phyloP scores from a whole-genome alignment of 2,113 vertebrate genomes.

The Pandion haliaetus region DNA sequence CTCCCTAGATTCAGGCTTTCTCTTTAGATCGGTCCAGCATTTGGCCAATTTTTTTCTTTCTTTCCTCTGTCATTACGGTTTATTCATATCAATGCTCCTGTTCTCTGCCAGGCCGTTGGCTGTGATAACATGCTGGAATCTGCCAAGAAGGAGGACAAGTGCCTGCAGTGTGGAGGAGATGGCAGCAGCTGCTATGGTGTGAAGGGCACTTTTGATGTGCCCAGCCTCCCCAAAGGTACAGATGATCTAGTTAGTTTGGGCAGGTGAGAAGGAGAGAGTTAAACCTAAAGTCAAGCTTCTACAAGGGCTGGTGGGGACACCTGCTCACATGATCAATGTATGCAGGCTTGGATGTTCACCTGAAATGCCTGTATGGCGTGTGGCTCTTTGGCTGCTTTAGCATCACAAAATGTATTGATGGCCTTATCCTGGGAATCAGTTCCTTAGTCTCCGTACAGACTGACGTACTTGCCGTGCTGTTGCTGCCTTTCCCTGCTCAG shows the following conservation, averaged over 20 bases:
- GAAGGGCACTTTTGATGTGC: conserved; percentile 80
- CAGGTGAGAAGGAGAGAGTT: neutral
- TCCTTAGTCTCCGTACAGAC: neutral
- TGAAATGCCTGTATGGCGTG: neutral
- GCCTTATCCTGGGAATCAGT: neutral
- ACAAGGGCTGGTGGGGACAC: neutral
- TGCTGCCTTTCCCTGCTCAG: neutral
- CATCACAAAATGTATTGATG: neutral
- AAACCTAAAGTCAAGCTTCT: neutral
- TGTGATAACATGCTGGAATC: conserved; percentile 92
- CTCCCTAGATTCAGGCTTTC: neutral
- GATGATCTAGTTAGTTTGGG: neutral
- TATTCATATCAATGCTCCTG: neutral
- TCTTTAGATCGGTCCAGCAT: neutral
- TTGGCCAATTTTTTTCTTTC: neutral
- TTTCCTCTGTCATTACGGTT: neutral
- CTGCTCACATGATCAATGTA: neutral
- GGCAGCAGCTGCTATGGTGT: conserved; percentile 83
- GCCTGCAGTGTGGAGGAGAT: conserved; percentile 90
- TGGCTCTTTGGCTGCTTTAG: neutral
- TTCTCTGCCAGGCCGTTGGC: conserved; percentile 80
- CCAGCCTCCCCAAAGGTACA: conserved; percentile 83
- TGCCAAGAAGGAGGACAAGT: conserved; percentile 87
- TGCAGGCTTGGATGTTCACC: neutral
- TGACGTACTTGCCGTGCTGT: neutral